These are phyloP conservation scores for Agapornis roseicollis DNA, from an alignment of 2,113 vertebrate genomes.

Conservation along the genomic window DNA sequence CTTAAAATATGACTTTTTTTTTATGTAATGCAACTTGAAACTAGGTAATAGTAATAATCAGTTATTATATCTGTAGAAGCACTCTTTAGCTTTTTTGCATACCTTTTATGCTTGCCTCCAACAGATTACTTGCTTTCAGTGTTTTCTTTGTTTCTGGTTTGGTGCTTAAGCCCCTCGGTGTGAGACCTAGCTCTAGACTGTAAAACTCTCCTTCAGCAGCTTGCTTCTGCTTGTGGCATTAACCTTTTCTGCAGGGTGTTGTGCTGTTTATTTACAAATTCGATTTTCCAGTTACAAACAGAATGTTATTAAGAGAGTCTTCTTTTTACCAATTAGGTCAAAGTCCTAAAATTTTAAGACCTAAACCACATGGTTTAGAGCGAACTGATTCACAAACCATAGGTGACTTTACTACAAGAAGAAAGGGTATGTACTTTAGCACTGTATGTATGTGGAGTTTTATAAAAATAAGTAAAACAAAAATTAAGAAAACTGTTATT, in stretches of 20 bases:
- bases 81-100: background rate
- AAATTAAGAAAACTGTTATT: conserved; percentile 28
- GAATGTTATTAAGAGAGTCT: conserved; percentile 87
- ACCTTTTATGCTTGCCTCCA: background rate
- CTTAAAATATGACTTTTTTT: background rate
- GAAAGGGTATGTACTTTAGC: conserved; percentile 97
- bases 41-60: background rate
- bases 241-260: conserved; percentile 69
- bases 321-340: conserved; percentile 99
- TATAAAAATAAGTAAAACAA: conserved; percentile 58
- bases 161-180: conserved; percentile 44
- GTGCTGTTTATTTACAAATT: conserved; percentile 63
- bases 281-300: conserved; percentile 68
- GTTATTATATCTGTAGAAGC: background rate
- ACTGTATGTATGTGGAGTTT: conserved; percentile 70
- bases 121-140: conserved; percentile 51
- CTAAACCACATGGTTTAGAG: conserved; percentile 97
- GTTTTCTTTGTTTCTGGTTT: conserved; percentile 22
- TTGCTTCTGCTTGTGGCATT: conserved; percentile 66
- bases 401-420: conserved; percentile 95
- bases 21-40: background rate
- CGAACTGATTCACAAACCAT: conserved; percentile 99
- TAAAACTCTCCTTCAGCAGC: conserved; percentile 31
- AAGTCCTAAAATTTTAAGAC: conserved; percentile 99
- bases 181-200: conserved; percentile 12